phyloP scores from a whole-genome alignment of 2,113 vertebrate genomes.

The Tautogolabrus adspersus region DNA sequence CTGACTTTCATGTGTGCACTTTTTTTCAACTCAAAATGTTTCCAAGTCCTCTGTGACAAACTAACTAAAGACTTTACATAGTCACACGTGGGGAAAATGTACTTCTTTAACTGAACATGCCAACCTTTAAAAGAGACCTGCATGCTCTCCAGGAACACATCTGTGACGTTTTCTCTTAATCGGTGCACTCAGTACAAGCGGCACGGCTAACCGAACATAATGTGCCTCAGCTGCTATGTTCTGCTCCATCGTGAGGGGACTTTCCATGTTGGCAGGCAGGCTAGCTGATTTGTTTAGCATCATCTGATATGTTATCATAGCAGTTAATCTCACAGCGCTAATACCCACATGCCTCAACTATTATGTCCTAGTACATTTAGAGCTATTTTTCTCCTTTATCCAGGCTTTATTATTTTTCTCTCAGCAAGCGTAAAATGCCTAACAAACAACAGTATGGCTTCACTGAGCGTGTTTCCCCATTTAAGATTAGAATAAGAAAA shows the following conservation, averaged over 20 bases:
- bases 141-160: slow-evolving; percentile 38
- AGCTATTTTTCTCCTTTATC: slow-evolving; percentile 29
- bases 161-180: slow-evolving; percentile 9
- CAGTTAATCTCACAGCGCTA: slow-evolving; percentile 64
- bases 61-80: neutral
- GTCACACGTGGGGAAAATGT: neutral
- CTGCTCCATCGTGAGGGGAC: neutral
- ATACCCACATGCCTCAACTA: slow-evolving; percentile 49
- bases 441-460: neutral
- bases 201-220: slow-evolving; percentile 24
- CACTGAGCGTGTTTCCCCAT: neutral
- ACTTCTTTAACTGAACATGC: neutral
- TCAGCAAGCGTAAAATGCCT: no score
- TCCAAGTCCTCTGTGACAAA: neutral
- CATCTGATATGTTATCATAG: slow-evolving; percentile 61
- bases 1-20: neutral
- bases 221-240: slow-evolving; percentile 28
- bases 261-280: slow-evolving; percentile 32
- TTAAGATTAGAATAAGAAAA: neutral
- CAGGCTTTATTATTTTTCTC: neutral
- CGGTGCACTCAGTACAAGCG: slow-evolving; percentile 11
- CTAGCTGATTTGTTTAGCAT: slow-evolving; percentile 50
- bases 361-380: slow-evolving; percentile 41
- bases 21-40: neutral
- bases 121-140: neutral